A percentile compares a stretch with the other conserved stretches of the same genome.
phyloP scores from a whole-genome alignment of 2,888 invertebrate species.

The Chaetoderma sp. region DNA sequence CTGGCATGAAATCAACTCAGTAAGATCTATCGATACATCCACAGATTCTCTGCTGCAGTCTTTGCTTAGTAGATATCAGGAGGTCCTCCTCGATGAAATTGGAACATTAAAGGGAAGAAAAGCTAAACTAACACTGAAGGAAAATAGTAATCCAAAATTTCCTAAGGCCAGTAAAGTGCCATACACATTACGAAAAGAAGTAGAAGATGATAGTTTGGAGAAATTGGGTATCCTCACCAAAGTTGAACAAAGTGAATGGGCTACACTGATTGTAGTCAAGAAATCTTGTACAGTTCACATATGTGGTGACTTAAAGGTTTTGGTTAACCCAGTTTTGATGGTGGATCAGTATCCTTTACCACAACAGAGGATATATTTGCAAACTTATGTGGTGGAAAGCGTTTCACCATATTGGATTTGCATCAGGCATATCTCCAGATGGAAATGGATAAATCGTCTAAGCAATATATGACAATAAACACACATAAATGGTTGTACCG shows the following conservation, averaged over 20 bases:
- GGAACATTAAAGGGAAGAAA: background rate
- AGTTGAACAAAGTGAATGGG: conserved; percentile 39
- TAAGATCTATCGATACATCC: too few relatives aligned
- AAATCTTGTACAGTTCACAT: conserved; percentile 28
- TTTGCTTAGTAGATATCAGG: background rate
- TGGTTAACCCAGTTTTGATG: conserved; percentile 20
- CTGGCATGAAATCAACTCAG: conserved; percentile 5
- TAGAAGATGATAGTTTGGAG: conserved; percentile 19
- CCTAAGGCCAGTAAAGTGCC: background rate
- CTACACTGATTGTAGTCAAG: conserved; percentile 45
- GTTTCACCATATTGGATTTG: conserved; percentile 39
- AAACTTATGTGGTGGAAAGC: background rate
- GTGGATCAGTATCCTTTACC: conserved; percentile 27
- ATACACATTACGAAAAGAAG: conserved; percentile 28
- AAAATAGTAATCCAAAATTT: background rate
- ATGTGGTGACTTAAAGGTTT: conserved; percentile 34
- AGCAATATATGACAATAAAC: conserved; percentile 22
- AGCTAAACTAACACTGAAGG: background rate
- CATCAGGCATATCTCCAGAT: conserved; percentile 36
- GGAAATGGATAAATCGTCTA: conserved; percentile 27
- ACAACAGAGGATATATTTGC: conserved; percentile 21
- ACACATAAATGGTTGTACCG: conserved; percentile 13
- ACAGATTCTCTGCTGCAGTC: too few relatives aligned
- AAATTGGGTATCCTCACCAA: conserved; percentile 22
- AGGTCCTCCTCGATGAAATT: background rate